Percentiles rank a stretch among this genome's conserved stretches.
Evolutionary conservation across 2,113 vertebrate species (phyloP).

Genomic region (Laterallus jamaicensis): DNA sequence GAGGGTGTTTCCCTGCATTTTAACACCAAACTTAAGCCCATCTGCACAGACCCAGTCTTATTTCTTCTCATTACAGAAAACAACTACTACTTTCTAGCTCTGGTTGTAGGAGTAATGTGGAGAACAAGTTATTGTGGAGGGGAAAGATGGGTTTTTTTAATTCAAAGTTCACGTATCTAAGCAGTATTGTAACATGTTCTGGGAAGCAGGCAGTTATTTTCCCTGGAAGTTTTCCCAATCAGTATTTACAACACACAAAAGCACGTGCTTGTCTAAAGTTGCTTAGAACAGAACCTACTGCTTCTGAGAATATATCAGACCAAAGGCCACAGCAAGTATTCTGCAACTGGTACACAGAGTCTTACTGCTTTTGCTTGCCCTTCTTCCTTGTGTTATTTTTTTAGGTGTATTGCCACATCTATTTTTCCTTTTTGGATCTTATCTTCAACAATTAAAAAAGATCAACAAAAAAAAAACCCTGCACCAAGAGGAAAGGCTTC

Average conservation of each 20-base stretch:
- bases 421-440: neutral
- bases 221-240: neutral
- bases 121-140: neutral
- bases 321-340: neutral
- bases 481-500: neutral
- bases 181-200: neutral
- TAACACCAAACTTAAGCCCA: neutral
- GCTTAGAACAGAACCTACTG: neutral
- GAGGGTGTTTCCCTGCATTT: neutral
- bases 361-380: neutral
- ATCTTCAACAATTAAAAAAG: neutral
- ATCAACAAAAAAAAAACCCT: no score
- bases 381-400: neutral
- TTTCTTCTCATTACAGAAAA: neutral
- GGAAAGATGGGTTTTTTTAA: neutral
- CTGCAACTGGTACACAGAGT: neutral
- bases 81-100: neutral
- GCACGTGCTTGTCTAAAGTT: neutral
- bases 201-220: neutral
- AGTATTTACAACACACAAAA: neutral
- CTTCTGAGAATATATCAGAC: neutral
- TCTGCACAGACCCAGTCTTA: neutral
- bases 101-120: neutral
- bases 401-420: neutral
- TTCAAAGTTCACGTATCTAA: neutral